Evolutionary conservation across 1,140 invertebrate genomes (phyloP).

Genomic region (Lanistes nyassanus): DNA sequence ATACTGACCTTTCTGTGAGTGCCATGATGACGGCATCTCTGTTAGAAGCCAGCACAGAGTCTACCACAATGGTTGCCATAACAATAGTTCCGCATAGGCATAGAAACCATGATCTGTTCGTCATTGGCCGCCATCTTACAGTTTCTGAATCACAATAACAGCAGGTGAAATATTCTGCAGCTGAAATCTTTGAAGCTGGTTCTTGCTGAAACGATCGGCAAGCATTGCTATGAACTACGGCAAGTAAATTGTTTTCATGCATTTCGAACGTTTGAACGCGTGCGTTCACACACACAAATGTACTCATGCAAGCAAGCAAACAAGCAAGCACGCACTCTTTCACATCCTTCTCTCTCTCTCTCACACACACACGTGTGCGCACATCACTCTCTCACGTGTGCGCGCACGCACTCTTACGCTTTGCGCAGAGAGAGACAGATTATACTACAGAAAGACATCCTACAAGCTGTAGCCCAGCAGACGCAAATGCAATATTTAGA

Average conservation of each 20-base stretch:
- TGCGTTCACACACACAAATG: background rate
- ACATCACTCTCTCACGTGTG: background rate
- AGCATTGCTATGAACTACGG: background rate
- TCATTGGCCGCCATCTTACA: background rate
- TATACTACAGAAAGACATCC: background rate
- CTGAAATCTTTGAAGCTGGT: background rate
- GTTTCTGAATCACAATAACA: background rate
- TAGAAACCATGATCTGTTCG: background rate
- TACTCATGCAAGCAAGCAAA: background rate
- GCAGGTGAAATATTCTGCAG: background rate
- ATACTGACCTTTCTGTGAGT: too few relatives aligned
- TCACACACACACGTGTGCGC: conserved; percentile 9
- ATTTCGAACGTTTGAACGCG: background rate
- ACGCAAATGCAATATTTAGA: background rate
- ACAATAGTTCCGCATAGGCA: background rate
- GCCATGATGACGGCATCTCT: too few relatives aligned
- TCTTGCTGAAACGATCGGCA: background rate
- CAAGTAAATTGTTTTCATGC: background rate
- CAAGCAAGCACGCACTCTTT: background rate
- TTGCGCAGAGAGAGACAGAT: background rate
- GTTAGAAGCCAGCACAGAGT: too few relatives aligned
- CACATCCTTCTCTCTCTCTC: conserved; percentile 3
- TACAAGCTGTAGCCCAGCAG: background rate
- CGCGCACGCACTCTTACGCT: background rate
- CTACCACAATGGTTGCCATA: too few relatives aligned